These are phyloP conservation scores for Folsomia candida DNA, from an alignment of 2,888 invertebrate species.

Conservation along the genomic window DNA sequence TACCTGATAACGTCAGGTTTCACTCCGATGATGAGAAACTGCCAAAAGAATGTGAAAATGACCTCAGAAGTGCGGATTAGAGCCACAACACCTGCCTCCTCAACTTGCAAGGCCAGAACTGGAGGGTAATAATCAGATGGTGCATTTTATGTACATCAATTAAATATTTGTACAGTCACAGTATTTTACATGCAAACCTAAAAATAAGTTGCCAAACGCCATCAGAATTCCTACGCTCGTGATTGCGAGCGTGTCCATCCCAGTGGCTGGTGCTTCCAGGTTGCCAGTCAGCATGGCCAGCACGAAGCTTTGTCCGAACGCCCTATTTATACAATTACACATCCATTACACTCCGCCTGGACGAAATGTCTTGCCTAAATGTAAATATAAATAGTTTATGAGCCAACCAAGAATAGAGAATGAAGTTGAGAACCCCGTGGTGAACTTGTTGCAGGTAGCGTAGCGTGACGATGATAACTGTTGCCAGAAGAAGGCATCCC, in stretches of 20 bases:
- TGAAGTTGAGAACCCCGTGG: slow-evolving; percentile 22
- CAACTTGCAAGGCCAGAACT: slow-evolving; percentile 82
- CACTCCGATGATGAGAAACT: slow-evolving; percentile 54
- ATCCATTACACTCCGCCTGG: too few relatives aligned
- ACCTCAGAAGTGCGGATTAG: slow-evolving; percentile 86
- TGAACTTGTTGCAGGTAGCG: slow-evolving; percentile 22
- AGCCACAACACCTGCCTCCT: slow-evolving; percentile 87
- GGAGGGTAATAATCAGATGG: slow-evolving; percentile 56
- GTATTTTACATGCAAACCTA: too few relatives aligned
- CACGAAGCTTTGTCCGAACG: slow-evolving; percentile 8
- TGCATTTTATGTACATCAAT: too few relatives aligned
- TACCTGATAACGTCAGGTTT: slow-evolving; percentile 40
- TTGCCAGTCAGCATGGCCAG: slow-evolving; percentile 2
- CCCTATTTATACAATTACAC: too few relatives aligned
- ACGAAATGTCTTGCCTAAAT: too few relatives aligned
- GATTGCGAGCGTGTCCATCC: slow-evolving; percentile 24
- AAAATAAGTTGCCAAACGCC: slow-evolving; percentile 69
- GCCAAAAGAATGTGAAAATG: slow-evolving; percentile 88
- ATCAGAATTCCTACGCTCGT: slow-evolving; percentile 26
- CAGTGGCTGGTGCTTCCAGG: slow-evolving; percentile 3
- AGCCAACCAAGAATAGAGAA: slow-evolving; percentile 19
- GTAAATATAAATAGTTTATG: neutral
- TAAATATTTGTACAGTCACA: neutral
- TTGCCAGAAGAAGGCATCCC: slow-evolving; percentile 20
- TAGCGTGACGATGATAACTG: slow-evolving; percentile 14